Evolutionary conservation across 2,113 vertebrate genomes (phyloP).

Genomic region (Circaetus gallicus): DNA sequence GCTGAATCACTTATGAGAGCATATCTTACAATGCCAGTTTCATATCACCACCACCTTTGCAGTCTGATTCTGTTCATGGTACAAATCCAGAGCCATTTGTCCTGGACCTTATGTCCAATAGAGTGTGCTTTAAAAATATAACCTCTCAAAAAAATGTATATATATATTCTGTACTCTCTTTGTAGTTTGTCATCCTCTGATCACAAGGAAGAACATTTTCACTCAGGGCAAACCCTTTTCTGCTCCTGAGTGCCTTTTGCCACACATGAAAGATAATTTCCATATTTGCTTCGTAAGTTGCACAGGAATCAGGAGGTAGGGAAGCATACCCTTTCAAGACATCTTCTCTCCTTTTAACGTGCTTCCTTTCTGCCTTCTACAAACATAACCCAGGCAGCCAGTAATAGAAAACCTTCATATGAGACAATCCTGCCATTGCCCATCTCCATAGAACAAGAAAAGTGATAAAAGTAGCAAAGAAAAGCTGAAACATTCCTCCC

Average conservation of each 20-base stretch:
- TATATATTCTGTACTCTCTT: background rate
- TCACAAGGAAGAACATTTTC: background rate
- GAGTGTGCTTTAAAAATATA: background rate
- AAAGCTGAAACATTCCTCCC: background rate
- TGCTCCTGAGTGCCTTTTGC: background rate
- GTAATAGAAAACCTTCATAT: background rate
- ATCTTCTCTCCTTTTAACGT: background rate
- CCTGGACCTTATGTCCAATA: background rate
- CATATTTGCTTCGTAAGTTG: background rate
- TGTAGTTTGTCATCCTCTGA: background rate
- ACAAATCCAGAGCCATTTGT: conserved; percentile 48
- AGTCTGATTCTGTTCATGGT: conserved; percentile 36
- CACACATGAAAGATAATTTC: background rate
- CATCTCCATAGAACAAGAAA: background rate
- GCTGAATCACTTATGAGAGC: conserved; percentile 52
- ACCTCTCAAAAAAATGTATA: background rate
- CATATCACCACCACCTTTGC: conserved; percentile 1
- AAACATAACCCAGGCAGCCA: background rate
- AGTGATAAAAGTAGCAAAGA: background rate
- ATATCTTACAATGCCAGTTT: conserved; percentile 42
- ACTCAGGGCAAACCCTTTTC: background rate
- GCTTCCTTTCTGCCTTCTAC: background rate
- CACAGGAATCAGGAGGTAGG: background rate
- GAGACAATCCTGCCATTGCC: background rate
- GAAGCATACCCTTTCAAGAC: background rate